Percentiles rank a stretch among this genome's conserved stretches.
Evolutionary conservation across 92 coral and sea anemone species (phyloP).

Genomic region (Pocillopora meandrina): DNA sequence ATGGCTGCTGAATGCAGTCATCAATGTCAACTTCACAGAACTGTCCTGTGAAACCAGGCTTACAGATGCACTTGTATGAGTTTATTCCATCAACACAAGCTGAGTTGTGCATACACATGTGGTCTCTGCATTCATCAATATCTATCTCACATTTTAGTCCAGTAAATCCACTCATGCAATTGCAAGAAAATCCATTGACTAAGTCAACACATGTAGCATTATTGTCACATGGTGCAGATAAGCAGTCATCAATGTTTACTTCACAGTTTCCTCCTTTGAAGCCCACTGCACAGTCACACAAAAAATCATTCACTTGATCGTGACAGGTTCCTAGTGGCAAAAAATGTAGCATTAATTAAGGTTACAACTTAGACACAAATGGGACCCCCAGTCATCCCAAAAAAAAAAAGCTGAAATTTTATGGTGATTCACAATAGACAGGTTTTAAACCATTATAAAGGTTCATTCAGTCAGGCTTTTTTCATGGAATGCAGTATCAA

Average conservation of each 20-base stretch:
- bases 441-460: too few relatives aligned
- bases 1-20: constrained; percentile 69
- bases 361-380: background rate
- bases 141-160: constrained; percentile 62
- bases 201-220: constrained; percentile 72
- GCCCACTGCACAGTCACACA: constrained; percentile 70
- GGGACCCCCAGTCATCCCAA: too few relatives aligned
- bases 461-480: too few relatives aligned
- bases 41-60: constrained; percentile 69
- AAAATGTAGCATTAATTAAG: background rate
- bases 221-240: constrained; percentile 58
- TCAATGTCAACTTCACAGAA: constrained; percentile 64
- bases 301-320: constrained; percentile 69
- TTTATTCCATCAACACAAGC: constrained; percentile 63
- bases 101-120: constrained; percentile 66
- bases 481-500: too few relatives aligned
- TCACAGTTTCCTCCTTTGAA: constrained; percentile 69
- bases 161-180: constrained; percentile 67
- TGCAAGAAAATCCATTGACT: constrained; percentile 62
- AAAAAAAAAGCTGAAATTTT: background rate
- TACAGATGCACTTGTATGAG: constrained; percentile 68
- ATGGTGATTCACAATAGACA: background rate
- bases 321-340: constrained; percentile 67
- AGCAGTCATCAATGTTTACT: constrained; percentile 69
- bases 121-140: constrained; percentile 65